phyloP scores from a whole-genome alignment of 2,113 vertebrate species.

The Apodemus sylvaticus region DNA sequence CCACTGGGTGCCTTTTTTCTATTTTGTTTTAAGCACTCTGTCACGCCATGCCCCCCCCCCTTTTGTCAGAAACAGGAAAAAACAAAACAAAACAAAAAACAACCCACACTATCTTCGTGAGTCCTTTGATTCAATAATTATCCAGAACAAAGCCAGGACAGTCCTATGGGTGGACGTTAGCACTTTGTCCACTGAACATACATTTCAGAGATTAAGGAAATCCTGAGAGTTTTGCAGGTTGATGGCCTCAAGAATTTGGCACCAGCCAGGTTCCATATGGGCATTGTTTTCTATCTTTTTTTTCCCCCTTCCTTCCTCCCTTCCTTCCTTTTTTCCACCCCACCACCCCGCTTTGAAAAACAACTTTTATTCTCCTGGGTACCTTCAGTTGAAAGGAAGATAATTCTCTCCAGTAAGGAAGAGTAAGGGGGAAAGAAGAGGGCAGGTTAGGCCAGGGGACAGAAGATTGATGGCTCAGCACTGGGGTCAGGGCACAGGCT shows the following conservation, averaged over 20 bases:
- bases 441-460: not conserved
- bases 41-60: not conserved
- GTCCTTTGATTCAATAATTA: constrained; percentile 32
- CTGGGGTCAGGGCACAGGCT: not conserved
- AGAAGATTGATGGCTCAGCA: not conserved
- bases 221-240: not conserved
- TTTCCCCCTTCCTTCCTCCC: not conserved
- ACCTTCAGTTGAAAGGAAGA: constrained; percentile 49
- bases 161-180: not conserved
- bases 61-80: constrained; percentile 34
- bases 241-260: not conserved
- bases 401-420: constrained; percentile 31
- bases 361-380: constrained; percentile 71
- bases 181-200: not conserved
- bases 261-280: not conserved
- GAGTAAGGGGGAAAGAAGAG: not conserved
- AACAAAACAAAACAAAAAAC: not conserved
- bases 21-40: constrained; percentile 51
- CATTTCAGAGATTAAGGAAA: not conserved
- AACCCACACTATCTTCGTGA: not conserved
- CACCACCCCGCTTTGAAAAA: constrained; percentile 50
- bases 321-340: constrained; percentile 25
- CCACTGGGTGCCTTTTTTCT: not conserved
- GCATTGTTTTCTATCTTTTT: not conserved
- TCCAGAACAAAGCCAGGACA: constrained; percentile 38